Evolutionary conservation across 2,888 invertebrate genomes (phyloP), one percentile per base, ranked within the genome.

Genomic region (Boloria selene): DNA sequence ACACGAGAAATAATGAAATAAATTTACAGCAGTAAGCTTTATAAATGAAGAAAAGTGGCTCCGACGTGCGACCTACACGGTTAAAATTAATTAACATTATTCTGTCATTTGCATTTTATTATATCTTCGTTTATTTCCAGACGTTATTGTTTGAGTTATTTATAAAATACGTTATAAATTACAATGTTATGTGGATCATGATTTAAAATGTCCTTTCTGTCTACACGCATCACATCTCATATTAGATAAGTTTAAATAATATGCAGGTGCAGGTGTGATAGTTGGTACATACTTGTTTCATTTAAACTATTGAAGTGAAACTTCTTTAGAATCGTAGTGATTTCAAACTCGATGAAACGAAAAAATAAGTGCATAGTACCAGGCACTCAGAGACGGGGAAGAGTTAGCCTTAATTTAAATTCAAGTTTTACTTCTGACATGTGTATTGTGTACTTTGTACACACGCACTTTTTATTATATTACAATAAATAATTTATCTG

Each of bases 141-240:
- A 42, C 31, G 55, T 49, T 58, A 64, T 44, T 54, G 26, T 53
- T 51, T 59, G 26, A 7, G 47, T 42, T 64, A 56, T 56, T 61
- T 65, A 59, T 58, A 61, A 52, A 56, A 10, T 60, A 42, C 56
- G 64, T 52, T 55, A 56, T 52, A 22, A 49, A 38, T 64, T 51
- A 45, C 50, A 50, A 52, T 53, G 52, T 22, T 61, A 49, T 61
- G 6, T 49, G 4, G 49, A 53, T 68, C 54, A 59, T 61, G 53
- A 53, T 68, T 44, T 49, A 61, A 59, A 58, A 65, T 68, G 70
- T 58, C 56, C 47, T 53, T 58, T 64, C 42, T 52, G 58, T 52
- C 58, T 18, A 58, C 31, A 47, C 7, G 6, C 7, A n/a, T n/a
- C n/a, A n/a, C n/a, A n/a, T n/a, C n/a, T 42, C 26, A n/a, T 52